Evolutionary conservation across 2,797 vertebrate genomes (phyloP).

Genomic region (Muscicapa striata): DNA sequence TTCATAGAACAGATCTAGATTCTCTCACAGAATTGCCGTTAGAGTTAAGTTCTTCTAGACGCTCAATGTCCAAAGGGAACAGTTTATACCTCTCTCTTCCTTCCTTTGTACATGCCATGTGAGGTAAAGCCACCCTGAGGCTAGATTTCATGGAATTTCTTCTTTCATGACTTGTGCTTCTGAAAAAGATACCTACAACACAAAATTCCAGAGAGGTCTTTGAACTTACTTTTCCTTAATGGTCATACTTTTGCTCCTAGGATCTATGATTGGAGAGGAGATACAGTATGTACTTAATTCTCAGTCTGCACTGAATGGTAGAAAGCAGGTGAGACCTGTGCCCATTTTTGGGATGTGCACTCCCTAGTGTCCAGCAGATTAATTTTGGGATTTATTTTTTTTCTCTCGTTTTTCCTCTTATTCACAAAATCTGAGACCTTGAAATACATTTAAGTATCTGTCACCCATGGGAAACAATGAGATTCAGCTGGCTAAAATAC

Average conservation of each 20-base stretch:
- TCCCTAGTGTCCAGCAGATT: neutral
- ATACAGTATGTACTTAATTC: neutral
- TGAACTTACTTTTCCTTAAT: neutral
- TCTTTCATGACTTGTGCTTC: neutral
- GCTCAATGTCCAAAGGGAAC: neutral
- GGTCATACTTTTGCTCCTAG: neutral
- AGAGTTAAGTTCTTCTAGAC: neutral
- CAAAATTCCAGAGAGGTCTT: neutral
- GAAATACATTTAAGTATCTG: neutral
- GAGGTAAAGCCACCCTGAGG: neutral
- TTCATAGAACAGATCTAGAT: neutral
- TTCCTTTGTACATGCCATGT: neutral
- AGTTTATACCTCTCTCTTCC: neutral
- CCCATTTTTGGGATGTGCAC: neutral
- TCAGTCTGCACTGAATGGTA: neutral
- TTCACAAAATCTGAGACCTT: neutral
- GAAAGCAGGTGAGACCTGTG: neutral
- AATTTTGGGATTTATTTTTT: rapidly evolving
- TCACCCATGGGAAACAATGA: neutral
- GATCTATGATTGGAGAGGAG: neutral
- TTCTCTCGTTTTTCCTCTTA: neutral
- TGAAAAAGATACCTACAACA: neutral
- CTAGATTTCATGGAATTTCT: neutral
- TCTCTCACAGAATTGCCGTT: neutral
- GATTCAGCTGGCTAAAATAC: neutral